phyloP scores from a whole-genome alignment of 2,797 vertebrate species.

The Mormyrops boulengeri region DNA sequence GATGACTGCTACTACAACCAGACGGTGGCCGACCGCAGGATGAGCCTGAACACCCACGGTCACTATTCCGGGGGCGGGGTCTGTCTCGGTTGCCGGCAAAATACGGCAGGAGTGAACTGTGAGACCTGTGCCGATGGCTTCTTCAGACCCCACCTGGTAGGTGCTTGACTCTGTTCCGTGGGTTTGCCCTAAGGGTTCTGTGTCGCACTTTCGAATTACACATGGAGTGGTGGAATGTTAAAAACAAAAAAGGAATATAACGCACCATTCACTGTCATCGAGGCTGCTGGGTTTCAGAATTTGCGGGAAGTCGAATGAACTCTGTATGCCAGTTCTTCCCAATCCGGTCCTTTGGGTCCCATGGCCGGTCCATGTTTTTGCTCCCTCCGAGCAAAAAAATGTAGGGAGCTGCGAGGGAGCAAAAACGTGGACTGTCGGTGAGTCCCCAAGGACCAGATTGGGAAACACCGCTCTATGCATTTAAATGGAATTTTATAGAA shows the following conservation, averaged over 20 bases:
- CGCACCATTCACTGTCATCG: neutral
- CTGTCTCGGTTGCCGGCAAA: constrained; percentile 73
- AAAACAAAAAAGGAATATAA: neutral
- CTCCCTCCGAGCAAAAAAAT: neutral
- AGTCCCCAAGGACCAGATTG: neutral
- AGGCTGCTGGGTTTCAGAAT: neutral
- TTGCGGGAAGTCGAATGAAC: neutral
- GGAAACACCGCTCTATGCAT: neutral
- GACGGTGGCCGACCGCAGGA: constrained; percentile 63
- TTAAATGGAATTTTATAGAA: constrained; percentile 5
- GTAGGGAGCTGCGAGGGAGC: neutral
- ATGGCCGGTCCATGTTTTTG: neutral
- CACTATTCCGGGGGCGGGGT: constrained; percentile 76
- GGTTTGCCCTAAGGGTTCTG: neutral
- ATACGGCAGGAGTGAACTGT: constrained; percentile 86
- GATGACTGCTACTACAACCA: constrained; percentile 81
- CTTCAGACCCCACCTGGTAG: constrained; percentile 69
- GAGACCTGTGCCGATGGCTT: constrained; percentile 74
- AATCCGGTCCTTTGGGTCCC: neutral
- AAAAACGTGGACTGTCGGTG: neutral
- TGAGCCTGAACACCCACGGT: constrained; percentile 69
- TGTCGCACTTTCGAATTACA: neutral
- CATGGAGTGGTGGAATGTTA: neutral
- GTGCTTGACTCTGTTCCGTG: neutral
- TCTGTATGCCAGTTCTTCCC: neutral